Base-by-base conservation (phyloP, 2,888 invertebrate species). In the Odontomyia ornata region DNA sequence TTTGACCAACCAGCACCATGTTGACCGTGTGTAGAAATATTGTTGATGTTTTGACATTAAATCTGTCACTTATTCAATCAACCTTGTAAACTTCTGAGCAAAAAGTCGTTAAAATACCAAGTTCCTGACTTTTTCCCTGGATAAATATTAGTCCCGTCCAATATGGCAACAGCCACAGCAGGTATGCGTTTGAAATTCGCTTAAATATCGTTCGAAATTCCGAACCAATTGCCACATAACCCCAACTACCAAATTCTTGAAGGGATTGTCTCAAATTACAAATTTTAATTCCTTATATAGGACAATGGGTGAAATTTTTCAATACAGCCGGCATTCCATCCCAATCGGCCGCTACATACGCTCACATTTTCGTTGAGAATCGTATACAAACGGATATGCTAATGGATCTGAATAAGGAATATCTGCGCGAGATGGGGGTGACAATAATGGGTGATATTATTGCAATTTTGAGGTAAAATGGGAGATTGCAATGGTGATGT, bases 341-440 rank as follows among this genome's bases (percentile, higher is more conserved):
- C 0, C 84, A 85, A 4, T 92, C 92, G 65, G 92, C 94, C 0
- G 93, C 94, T 0, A 92, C 92, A 77, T 96, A 97, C 86, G 95
- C 96, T 0, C 90, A 95, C 25, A 92, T 93, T 7, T 97, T 97
- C 84, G 91, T 93, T 0, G 94, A 95, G 83, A 95, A 97, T 86
- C 89, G 96, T 30, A 97, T 97, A 78, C 92, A 93, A 83, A 91
- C 91, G 80, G 93, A 95, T 81, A 96, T 96, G 96, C 85, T 97
- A 75, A 87, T 93, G 79, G 96, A 97, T 81, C 88, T 97, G 15
- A 95, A 93, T 81, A 95, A 95, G 82, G 95, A 96, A 81, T 94
- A 95, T 83, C 86, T 97, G 1, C 90, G 92, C 76, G 96, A 96
- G 79, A 96, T 97, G 95, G 95, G 95, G 0, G 94, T 97, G 36